A percentile compares a stretch with the other conserved stretches of the same genome.
phyloP scores from a whole-genome alignment of 2,888 invertebrate genomes.

The Linyphia triangularis region DNA sequence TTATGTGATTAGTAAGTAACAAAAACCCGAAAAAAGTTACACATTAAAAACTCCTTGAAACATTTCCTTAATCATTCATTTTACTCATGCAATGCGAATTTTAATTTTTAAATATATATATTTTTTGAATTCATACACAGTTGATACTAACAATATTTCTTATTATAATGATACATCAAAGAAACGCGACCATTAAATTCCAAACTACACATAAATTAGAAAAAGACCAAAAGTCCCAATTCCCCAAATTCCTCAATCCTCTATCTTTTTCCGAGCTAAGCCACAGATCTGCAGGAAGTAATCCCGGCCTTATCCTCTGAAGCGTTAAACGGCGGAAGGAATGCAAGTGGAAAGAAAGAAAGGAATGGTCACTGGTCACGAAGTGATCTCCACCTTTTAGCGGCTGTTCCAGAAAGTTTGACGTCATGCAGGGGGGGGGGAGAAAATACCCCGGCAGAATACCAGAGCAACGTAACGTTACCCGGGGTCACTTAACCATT shows the following conservation, averaged over 20 bases:
- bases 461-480: background rate
- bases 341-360: background rate
- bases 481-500: background rate
- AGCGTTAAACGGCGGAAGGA: background rate
- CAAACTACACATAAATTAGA: too few relatives aligned
- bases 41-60: too few relatives aligned
- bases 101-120: too few relatives aligned
- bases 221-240: too few relatives aligned
- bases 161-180: too few relatives aligned
- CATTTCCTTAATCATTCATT: too few relatives aligned
- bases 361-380: conserved; percentile 15
- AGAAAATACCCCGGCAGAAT: background rate
- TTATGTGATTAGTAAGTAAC: too few relatives aligned
- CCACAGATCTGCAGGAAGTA: background rate
- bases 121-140: too few relatives aligned
- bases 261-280: background rate
- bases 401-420: background rate
- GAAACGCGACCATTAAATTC: too few relatives aligned
- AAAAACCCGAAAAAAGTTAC: too few relatives aligned
- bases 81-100: too few relatives aligned
- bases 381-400: conserved; percentile 21
- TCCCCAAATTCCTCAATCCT: background rate
- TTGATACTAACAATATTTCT: too few relatives aligned
- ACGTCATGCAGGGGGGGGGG: background rate
- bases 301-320: background rate